A percentile compares a stretch with the other conserved stretches of the same genome.
phyloP scores from a whole-genome alignment of 2,113 vertebrate species.

The Malurus cyaneus region DNA sequence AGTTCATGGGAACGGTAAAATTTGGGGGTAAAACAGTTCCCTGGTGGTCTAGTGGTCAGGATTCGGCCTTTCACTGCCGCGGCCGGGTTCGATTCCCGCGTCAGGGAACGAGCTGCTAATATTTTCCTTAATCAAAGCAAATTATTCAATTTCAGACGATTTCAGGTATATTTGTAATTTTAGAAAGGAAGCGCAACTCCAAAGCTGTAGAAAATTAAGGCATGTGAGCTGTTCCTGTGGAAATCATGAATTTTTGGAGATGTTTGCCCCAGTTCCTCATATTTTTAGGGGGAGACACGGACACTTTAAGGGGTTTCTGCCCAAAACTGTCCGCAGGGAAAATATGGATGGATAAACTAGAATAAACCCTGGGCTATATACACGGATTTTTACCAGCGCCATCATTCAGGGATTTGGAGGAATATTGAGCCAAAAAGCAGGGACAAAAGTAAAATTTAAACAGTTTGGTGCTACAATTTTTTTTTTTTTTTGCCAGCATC shows the following conservation, averaged over 20 bases:
- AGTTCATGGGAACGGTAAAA: rapidly evolving
- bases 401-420: neutral
- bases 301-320: neutral
- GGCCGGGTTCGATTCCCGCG: constrained; percentile 82
- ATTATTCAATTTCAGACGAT: too few species aligned
- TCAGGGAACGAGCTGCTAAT: constrained; percentile 14
- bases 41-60: constrained; percentile 83
- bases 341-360: neutral
- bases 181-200: too few species aligned
- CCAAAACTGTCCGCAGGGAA: neutral
- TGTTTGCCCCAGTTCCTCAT: too few species aligned
- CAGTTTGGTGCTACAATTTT: rapidly evolving
- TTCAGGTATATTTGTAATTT: too few species aligned
- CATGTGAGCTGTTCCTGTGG: too few species aligned
- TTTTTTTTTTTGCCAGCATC: rapidly evolving
- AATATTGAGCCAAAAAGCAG: too few species aligned
- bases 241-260: too few species aligned
- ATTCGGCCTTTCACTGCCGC: constrained; percentile 82
- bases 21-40: rapidly evolving
- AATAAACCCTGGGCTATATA: neutral
- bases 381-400: neutral
- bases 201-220: too few species aligned
- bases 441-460: neutral
- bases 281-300: neutral
- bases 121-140: neutral